Evolutionary conservation across 2,888 invertebrate genomes (phyloP).

Genomic region (Synanthedon andrenaeformis): DNA sequence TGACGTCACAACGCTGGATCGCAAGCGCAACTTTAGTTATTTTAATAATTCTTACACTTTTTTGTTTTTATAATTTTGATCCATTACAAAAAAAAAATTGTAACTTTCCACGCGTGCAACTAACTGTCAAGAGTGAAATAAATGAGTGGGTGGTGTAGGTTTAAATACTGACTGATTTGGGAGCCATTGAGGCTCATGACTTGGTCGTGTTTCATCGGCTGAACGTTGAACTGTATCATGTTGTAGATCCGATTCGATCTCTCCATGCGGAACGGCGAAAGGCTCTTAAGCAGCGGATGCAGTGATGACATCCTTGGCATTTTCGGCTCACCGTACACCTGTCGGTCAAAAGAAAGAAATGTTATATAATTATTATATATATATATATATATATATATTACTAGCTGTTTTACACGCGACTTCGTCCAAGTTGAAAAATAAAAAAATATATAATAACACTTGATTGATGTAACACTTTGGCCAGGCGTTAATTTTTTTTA

Average conservation of each 20-base stretch:
- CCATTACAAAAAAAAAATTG: too few species aligned
- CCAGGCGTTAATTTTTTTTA: too few species aligned
- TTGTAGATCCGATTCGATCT: slow-evolving; percentile 34
- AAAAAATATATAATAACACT: background rate
- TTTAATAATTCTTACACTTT: too few species aligned
- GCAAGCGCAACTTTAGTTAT: too few species aligned
- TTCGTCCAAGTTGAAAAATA: background rate
- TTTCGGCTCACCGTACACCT: slow-evolving; percentile 51
- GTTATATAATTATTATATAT: too few species aligned
- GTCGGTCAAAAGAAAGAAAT: background rate
- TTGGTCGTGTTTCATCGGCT: slow-evolving; percentile 8
- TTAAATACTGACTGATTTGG: background rate
- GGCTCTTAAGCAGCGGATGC: slow-evolving; percentile 17
- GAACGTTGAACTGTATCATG: slow-evolving; percentile 22
- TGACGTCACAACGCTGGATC: too few species aligned
- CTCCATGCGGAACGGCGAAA: slow-evolving; percentile 9
- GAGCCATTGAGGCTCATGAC: slow-evolving; percentile 30
- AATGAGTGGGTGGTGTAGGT: too few species aligned
- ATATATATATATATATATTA: too few species aligned
- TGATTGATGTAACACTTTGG: too few species aligned
- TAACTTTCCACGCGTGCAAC: too few species aligned
- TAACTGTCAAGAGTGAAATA: too few species aligned
- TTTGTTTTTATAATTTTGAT: too few species aligned
- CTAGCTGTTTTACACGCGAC: background rate
- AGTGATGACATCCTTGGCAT: slow-evolving; percentile 28